These are phyloP conservation scores for Drosophila paranaensis DNA, from an alignment of 2,888 invertebrate genomes.

Conservation along the genomic window DNA sequence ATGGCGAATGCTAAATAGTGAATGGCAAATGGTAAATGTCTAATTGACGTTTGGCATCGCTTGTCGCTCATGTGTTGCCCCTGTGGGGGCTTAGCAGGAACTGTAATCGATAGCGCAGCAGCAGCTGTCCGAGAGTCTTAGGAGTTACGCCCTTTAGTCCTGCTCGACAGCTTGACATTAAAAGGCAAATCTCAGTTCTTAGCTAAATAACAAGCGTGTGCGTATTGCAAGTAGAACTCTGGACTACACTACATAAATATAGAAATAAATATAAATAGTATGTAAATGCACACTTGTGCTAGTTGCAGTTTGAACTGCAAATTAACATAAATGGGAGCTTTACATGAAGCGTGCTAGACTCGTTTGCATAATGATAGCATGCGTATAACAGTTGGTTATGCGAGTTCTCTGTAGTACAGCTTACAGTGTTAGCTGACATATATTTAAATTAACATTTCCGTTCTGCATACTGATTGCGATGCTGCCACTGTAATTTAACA, in stretches of 20 bases:
- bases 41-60: slow-evolving; percentile 59
- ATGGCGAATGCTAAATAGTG: slow-evolving; percentile 55
- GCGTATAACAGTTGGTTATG: background rate
- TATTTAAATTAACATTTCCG: no score
- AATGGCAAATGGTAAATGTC: slow-evolving; percentile 60
- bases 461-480: no score
- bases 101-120: slow-evolving; percentile 46
- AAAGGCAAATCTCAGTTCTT: slow-evolving; percentile 24
- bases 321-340: background rate
- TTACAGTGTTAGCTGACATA: no score
- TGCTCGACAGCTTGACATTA: slow-evolving; percentile 36
- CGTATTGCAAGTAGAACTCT: background rate
- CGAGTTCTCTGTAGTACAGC: no score
- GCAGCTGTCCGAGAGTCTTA: slow-evolving; percentile 34
- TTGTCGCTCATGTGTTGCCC: slow-evolving; percentile 12
- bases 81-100: slow-evolving; percentile 13
- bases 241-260: slow-evolving; percentile 16
- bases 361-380: background rate
- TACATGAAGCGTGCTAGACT: background rate
- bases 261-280: background rate
- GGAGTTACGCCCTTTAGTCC: slow-evolving; percentile 4
- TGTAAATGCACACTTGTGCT: background rate
- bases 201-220: slow-evolving; percentile 7
- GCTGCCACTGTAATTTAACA: no score
- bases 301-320: background rate